Evolutionary conservation across 2,888 invertebrate species (phyloP).

Genomic region (Drosophila anomalipes): DNA sequence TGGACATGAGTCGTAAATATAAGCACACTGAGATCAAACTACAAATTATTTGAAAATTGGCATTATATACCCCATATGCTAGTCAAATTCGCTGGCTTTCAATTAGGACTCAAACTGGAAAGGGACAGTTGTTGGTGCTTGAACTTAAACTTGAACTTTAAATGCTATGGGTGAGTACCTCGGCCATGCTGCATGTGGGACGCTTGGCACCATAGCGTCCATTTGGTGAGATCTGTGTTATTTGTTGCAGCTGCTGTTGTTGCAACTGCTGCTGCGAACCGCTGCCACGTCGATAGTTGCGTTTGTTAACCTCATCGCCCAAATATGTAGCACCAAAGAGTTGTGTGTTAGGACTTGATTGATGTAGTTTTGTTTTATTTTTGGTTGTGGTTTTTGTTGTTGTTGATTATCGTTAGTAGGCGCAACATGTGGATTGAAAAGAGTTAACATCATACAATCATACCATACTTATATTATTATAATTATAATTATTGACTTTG

Average conservation of each 20-base stretch:
- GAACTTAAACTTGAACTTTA: conserved; percentile 9
- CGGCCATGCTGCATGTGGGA: conserved; percentile 89
- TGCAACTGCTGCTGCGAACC: conserved; percentile 50
- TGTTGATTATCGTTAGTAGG: conserved; percentile 60
- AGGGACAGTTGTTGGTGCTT: neutral
- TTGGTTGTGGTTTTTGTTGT: conserved; percentile 46
- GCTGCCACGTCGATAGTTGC: conserved; percentile 52
- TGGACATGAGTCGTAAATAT: neutral
- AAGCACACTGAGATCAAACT: conserved; percentile 41
- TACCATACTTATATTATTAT: conserved; percentile 15
- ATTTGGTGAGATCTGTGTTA: conserved; percentile 85
- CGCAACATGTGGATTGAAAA: conserved; percentile 69
- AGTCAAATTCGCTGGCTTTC: neutral
- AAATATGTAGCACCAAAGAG: conserved; percentile 85
- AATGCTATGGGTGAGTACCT: conserved; percentile 85
- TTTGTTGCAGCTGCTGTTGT: conserved; percentile 65
- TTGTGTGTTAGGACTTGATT: conserved; percentile 85
- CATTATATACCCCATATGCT: neutral
- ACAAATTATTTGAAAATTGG: neutral
- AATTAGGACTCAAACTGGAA: conserved; percentile 4
- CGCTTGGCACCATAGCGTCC: conserved; percentile 88
- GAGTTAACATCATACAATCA: conserved; percentile 44
- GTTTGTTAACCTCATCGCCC: conserved; percentile 80
- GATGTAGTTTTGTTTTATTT: conserved; percentile 35
- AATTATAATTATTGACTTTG: conserved; percentile 32